Base-by-base conservation (phyloP, 2,113 vertebrate species). In the Corythoichthys haematopterus region DNA sequence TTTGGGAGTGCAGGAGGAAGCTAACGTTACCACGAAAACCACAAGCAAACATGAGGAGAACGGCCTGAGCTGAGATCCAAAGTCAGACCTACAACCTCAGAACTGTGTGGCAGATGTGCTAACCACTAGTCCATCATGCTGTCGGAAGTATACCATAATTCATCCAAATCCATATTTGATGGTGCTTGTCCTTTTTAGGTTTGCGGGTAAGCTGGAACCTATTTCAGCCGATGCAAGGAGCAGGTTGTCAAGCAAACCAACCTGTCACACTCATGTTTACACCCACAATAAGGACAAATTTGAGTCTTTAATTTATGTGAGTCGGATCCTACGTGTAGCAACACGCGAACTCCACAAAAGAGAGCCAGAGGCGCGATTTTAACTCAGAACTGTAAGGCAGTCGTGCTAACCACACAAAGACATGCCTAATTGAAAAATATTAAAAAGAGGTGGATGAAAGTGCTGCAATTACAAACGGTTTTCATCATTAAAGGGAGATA, bases 401-500 rank as follows among this genome's bases (percentile, higher is more conserved):
- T 33, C 53, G 10, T 13, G 10, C 33, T 56, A 75, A 69, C 75
- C 62, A 82, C 50, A 47, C 37, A 0, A 0, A 16, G 65, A 40
- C 66, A 58, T 58, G 40, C 76, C 61, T 75, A 76, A 69, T 69
- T 50, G 70, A 76, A 79, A 47, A 67, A n/a, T 53, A 68, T 11
- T 40, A 60, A 76, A 73, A 75, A 69, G 57, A 64, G 66, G 53
- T 7, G 68, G 77, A 77, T 77, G 72, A 84, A 81, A 80, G 72
- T 69, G 38, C 57, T 0, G 56, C 80, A 72, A 77, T 85, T 83
- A 85, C 61, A 65, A 70, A 69, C 67, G 50, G 75, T 80, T 77
- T 55, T 84, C 66, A 35, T 83, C 72, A 68, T 76, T 77, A 84
- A 84, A 66, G 64, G 72, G 76, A 56, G 40, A 73, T 81, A 80